phyloP scores from a whole-genome alignment of 2,888 invertebrate species.

The Lasioglossum figueresi region DNA sequence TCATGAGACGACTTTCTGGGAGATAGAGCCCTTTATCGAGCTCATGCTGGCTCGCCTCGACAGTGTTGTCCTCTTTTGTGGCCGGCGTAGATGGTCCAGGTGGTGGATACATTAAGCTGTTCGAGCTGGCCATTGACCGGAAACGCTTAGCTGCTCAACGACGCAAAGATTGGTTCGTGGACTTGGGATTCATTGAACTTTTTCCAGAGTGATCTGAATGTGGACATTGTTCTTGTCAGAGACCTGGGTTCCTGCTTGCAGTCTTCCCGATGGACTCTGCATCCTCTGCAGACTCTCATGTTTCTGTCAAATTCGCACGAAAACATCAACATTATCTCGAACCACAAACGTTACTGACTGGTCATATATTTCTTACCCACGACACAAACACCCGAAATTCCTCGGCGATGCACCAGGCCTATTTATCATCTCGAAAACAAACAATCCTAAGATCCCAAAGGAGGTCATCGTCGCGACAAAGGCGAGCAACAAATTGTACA shows the following conservation, averaged over 20 bases:
- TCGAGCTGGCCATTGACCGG: not conserved
- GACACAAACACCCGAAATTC: not conserved
- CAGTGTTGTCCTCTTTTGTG: conserved; percentile 2
- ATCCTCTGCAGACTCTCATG: not conserved
- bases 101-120: conserved; percentile 1
- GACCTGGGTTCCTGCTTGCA: not conserved
- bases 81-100: not conserved
- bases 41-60: not conserved
- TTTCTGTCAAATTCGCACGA: too few species aligned
- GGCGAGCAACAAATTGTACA: conserved; percentile 29
- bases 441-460: not conserved
- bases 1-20: not conserved
- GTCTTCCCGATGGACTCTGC: too few species aligned
- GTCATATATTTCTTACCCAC: too few species aligned
- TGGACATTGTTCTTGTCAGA: not conserved
- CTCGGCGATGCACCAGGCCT: not conserved
- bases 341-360: too few species aligned
- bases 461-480: not conserved
- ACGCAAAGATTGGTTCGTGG: not conserved
- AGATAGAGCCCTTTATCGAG: not conserved
- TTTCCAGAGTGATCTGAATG: not conserved
- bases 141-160: not conserved
- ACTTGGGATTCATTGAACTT: not conserved
- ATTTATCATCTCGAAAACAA: not conserved
- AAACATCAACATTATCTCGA: too few species aligned